Conservation (phyloP, 2,113 vertebrate species). For the Cebidichthys violaceus region DNA sequence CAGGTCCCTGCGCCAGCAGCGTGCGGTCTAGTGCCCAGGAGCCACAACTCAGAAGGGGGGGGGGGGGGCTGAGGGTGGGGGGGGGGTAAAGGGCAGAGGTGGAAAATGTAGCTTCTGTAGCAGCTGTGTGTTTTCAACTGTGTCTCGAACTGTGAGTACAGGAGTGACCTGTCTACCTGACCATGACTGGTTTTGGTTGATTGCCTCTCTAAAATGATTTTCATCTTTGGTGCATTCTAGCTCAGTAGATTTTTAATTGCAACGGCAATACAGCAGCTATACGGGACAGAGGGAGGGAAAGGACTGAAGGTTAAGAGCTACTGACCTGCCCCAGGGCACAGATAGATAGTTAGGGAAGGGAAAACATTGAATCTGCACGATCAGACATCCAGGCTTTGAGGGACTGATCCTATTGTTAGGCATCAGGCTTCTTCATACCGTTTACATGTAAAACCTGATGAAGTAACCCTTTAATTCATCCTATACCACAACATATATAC, state of each 20-base stretch:
- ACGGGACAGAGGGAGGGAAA: constrained; percentile 14
- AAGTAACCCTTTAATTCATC: neutral
- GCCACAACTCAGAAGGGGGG: neutral
- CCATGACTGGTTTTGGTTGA: neutral
- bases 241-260: neutral
- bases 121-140: neutral
- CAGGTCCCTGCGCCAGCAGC: constrained; percentile 28
- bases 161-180: neutral
- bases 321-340: constrained; percentile 71
- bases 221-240: neutral
- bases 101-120: constrained; percentile 10
- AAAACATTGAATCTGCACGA: constrained; percentile 77
- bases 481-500: neutral
- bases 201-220: neutral
- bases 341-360: constrained; percentile 40
- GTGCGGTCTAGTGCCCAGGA: constrained; percentile 27
- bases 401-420: constrained; percentile 68
- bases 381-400: constrained; percentile 60
- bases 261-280: neutral
- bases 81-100: constrained; percentile 7
- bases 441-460: constrained; percentile 39
- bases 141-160: neutral
- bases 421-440: constrained; percentile 57
- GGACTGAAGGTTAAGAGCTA: constrained; percentile 57
- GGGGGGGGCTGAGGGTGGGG: neutral